These are phyloP conservation scores for Malacoctenus gilli DNA, from an alignment of 2,797 vertebrate species.

Conservation along the genomic window DNA sequence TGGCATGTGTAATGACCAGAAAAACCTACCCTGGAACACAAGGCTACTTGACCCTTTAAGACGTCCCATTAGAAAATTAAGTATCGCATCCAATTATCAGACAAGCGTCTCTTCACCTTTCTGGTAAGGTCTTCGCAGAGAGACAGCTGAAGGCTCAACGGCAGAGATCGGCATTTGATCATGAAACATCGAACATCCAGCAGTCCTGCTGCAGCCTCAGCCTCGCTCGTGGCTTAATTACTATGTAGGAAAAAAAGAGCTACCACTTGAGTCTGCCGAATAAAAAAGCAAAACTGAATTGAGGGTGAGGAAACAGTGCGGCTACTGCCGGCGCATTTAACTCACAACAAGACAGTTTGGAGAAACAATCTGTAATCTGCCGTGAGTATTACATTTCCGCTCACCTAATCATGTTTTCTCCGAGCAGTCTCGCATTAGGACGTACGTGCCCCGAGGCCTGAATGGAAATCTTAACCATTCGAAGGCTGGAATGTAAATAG, in stretches of 20 bases:
- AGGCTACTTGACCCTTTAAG: constrained; percentile 64
- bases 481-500: constrained; percentile 35
- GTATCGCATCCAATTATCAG: constrained; percentile 70
- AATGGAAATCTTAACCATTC: constrained; percentile 27
- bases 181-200: constrained; percentile 48
- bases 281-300: constrained; percentile 17
- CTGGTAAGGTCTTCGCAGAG: constrained; percentile 43
- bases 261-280: constrained; percentile 42
- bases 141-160: constrained; percentile 54
- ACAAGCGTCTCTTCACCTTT: constrained; percentile 67
- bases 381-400: constrained; percentile 31
- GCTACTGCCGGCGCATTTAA: constrained; percentile 10
- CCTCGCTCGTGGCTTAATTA: constrained; percentile 29
- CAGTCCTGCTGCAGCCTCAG: constrained; percentile 22
- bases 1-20: constrained; percentile 41
- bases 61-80: constrained; percentile 67
- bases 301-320: constrained; percentile 6
- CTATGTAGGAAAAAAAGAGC: constrained; percentile 18
- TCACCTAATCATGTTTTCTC: constrained; percentile 22
- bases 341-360: constrained; percentile 1
- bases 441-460: constrained; percentile 26
- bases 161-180: constrained; percentile 40
- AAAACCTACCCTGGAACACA: constrained; percentile 44
- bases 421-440: constrained; percentile 32
- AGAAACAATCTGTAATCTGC: constrained; percentile 20